These are phyloP conservation scores for Paradoxurus hermaphroditus DNA, from an alignment of 2,113 vertebrate species.

Conservation along the genomic window DNA sequence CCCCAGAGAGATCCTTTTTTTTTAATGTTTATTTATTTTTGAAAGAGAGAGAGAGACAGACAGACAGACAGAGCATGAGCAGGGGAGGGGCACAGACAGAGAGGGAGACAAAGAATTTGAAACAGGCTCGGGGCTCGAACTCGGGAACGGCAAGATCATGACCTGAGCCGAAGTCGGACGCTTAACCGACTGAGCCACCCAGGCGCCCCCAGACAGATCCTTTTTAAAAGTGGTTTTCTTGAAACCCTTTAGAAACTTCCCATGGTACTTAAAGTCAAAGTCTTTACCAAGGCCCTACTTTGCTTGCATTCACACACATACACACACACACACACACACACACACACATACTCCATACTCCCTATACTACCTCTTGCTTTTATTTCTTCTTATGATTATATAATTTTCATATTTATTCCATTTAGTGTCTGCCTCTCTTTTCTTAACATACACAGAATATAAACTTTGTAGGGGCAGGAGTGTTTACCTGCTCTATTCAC, in stretches of 20 bases:
- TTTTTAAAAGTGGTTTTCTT: neutral
- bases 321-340: neutral
- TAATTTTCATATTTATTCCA: neutral
- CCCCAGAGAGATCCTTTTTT: neutral
- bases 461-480: neutral
- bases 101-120: too few relatives aligned
- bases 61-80: too few relatives aligned
- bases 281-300: neutral
- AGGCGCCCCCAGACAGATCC: neutral
- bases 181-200: too few relatives aligned
- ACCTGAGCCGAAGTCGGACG: too few relatives aligned
- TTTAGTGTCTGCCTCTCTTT: neutral
- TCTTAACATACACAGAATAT: neutral
- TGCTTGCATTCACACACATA: neutral
- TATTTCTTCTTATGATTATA: neutral
- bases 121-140: too few relatives aligned
- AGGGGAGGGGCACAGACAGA: too few relatives aligned
- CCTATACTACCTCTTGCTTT: neutral
- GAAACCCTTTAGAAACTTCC: slow-evolving; percentile 1
- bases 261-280: neutral
- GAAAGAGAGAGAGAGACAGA: too few relatives aligned
- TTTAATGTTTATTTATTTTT: too few relatives aligned
- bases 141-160: too few relatives aligned
- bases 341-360: neutral
- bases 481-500: neutral